A percentile compares a stretch with the other conserved stretches of the same genome.
These are phyloP conservation scores for Allacma fusca DNA, from an alignment of 2,888 invertebrate species.

Conservation along the genomic window DNA sequence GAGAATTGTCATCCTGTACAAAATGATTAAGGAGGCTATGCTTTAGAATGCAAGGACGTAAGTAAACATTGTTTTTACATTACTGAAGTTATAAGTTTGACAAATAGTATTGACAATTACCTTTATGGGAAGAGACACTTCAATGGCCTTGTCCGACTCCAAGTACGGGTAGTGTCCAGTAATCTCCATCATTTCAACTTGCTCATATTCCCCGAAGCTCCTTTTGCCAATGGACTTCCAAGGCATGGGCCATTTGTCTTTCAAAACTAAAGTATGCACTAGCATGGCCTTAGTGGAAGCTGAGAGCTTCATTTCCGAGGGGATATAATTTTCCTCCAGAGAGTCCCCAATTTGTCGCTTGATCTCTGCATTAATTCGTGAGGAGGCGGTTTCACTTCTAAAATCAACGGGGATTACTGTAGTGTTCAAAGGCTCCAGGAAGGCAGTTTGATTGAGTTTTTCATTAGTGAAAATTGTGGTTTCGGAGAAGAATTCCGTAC, in stretches of 20 bases:
- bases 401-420: too few relatives aligned
- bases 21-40: too few relatives aligned
- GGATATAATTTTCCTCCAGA: conserved; percentile 29
- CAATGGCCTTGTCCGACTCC: conserved; percentile 34
- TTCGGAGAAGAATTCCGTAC: too few relatives aligned
- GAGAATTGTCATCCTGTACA: conserved; percentile 22
- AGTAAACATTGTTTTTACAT: too few relatives aligned
- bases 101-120: not conserved
- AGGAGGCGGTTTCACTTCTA: too few relatives aligned
- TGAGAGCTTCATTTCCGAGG: conserved; percentile 3
- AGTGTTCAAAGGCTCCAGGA: too few relatives aligned
- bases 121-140: conserved; percentile 37
- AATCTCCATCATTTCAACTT: conserved; percentile 38
- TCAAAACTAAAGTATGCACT: conserved; percentile 18
- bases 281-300: conserved; percentile 29
- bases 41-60: too few relatives aligned
- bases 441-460: too few relatives aligned
- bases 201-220: conserved; percentile 1
- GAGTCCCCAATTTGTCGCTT: not conserved
- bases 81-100: too few relatives aligned
- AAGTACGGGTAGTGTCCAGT: conserved; percentile 35
- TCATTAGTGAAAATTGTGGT: too few relatives aligned
- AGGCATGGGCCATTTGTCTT: conserved; percentile 21
- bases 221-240: conserved; percentile 33
- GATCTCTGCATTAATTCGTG: too few relatives aligned